Evolutionary conservation across 2,888 invertebrate species (phyloP).

Genomic region (Melipona bicolor): DNA sequence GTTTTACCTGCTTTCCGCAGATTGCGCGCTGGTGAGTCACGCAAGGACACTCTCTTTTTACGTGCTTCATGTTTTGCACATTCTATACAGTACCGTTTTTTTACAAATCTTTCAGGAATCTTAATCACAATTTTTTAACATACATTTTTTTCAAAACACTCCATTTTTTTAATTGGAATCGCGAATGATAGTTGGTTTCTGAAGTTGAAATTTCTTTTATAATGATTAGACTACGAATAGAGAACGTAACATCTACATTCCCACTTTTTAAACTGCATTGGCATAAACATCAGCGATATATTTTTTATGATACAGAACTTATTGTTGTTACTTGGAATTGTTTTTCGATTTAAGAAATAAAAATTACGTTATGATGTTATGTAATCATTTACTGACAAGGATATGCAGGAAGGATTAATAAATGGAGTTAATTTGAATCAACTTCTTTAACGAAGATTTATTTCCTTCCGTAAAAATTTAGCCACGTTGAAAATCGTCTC

Average conservation of each 20-base stretch:
- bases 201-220: neutral
- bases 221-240: neutral
- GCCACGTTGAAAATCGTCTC: neutral
- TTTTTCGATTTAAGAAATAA: neutral
- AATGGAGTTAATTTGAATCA: neutral
- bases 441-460: neutral
- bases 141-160: too few species aligned
- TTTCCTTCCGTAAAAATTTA: neutral
- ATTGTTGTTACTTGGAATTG: neutral
- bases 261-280: neutral
- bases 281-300: neutral
- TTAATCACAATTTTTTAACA: too few species aligned
- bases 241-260: neutral
- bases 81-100: neutral
- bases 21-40: conserved; percentile 88
- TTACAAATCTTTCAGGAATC: neutral
- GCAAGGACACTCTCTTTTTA: conserved; percentile 14
- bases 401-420: neutral
- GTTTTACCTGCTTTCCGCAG: conserved; percentile 89
- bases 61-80: neutral
- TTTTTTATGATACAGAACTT: conserved; percentile 2
- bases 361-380: neutral
- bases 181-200: neutral
- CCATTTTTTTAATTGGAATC: too few species aligned
- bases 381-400: neutral